These are phyloP conservation scores for Acanthosoma haemorrhoidale DNA, from an alignment of 2,888 invertebrate genomes.

Conservation along the genomic window DNA sequence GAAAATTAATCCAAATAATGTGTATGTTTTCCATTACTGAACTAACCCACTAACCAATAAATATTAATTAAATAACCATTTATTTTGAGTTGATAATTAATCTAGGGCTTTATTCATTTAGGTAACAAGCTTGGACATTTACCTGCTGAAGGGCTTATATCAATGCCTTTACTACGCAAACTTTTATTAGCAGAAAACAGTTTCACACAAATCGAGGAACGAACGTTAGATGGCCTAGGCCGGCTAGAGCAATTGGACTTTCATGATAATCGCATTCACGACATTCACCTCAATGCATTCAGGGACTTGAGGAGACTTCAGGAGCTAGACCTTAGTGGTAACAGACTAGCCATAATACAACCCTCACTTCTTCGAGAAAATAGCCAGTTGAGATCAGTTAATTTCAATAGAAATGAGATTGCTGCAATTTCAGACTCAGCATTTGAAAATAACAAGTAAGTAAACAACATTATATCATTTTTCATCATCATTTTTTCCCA, in stretches of 20 bases:
- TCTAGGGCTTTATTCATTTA: conserved; percentile 35
- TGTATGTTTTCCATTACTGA: too few species aligned
- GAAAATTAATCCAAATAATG: too few species aligned
- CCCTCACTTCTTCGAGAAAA: conserved; percentile 64
- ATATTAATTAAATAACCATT: too few species aligned
- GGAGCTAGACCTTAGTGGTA: conserved; percentile 70
- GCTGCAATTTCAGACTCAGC: conserved; percentile 60
- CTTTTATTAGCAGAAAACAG: conserved; percentile 69
- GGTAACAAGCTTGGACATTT: conserved; percentile 67
- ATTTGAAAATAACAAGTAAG: conserved; percentile 52
- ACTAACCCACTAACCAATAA: too few species aligned
- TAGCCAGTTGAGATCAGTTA: conserved; percentile 58
- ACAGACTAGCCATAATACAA: conserved; percentile 65
- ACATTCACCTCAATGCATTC: conserved; percentile 52
- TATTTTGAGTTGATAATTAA: too few species aligned
- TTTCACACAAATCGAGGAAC: conserved; percentile 61
- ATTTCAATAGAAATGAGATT: conserved; percentile 70
- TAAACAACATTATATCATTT: too few species aligned
- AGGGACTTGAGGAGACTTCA: conserved; percentile 40
- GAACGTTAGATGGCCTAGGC: conserved; percentile 62
- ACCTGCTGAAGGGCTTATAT: conserved; percentile 58
- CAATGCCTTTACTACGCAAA: conserved; percentile 61
- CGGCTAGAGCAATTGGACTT: conserved; percentile 68
- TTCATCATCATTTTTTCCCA: too few species aligned
- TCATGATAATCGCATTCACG: conserved; percentile 67